phyloP scores from a whole-genome alignment of 2,113 vertebrate species.

The Cynopterus brachyotis region DNA sequence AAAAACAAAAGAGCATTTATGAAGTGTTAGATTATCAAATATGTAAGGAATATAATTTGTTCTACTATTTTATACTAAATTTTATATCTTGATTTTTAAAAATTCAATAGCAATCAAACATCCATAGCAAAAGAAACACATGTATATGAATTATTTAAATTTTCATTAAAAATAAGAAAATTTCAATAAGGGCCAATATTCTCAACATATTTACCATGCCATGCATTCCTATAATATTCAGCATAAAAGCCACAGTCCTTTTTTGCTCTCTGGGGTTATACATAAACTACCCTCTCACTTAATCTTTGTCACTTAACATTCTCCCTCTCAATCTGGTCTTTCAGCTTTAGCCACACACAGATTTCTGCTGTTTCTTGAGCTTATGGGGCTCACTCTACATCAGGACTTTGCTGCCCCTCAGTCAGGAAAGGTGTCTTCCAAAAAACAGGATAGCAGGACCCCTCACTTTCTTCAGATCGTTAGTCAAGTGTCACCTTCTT shows the following conservation, averaged over 20 bases:
- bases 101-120: background rate
- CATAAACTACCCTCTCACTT: background rate
- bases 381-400: background rate
- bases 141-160: background rate
- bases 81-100: background rate
- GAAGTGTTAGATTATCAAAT: background rate
- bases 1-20: background rate
- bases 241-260: background rate
- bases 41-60: background rate
- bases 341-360: background rate
- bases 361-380: background rate
- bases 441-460: background rate
- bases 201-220: background rate
- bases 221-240: background rate
- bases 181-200: background rate
- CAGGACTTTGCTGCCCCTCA: background rate
- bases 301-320: background rate
- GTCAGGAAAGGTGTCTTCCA: background rate
- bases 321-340: background rate
- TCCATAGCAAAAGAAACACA: background rate
- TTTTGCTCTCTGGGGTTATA: background rate
- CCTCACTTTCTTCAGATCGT: background rate
- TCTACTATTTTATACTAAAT: background rate
- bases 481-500: background rate
- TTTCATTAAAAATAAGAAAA: slow-evolving; percentile 33